Evolutionary conservation across 2,113 vertebrate genomes (phyloP).

Genomic region (Chelonoidis abingdonii): DNA sequence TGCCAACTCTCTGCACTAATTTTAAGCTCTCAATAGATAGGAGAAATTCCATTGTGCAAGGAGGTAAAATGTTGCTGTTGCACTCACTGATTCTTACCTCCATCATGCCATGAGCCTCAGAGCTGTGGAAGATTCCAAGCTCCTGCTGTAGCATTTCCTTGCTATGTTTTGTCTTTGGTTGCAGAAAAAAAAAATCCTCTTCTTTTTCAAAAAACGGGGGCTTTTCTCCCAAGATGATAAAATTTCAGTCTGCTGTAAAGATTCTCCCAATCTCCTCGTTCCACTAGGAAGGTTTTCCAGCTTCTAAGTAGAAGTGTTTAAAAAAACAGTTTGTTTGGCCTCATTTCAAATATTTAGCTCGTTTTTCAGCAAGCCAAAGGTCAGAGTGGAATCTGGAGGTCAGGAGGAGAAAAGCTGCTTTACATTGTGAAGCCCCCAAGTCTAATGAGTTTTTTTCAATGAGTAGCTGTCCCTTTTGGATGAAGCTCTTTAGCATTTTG

Average conservation of each 20-base stretch:
- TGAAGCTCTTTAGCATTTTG: conserved; percentile 19
- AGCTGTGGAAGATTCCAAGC: not conserved
- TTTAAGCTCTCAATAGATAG: not conserved
- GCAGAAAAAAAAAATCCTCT: conserved; percentile 48
- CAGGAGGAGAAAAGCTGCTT: conserved; percentile 51
- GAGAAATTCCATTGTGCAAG: not conserved
- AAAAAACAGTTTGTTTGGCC: conserved; percentile 77
- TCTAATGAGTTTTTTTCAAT: conserved; percentile 35
- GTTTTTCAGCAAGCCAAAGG: conserved; percentile 64
- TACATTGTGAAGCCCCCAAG: conserved; percentile 38
- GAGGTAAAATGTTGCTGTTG: rapidly evolving
- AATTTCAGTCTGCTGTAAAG: not conserved
- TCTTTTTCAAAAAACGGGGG: conserved; percentile 34
- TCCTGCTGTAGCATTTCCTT: not conserved
- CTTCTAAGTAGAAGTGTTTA: conserved; percentile 66
- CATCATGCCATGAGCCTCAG: conserved; percentile 21
- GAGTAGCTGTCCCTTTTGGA: not conserved
- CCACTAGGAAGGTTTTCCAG: conserved; percentile 7
- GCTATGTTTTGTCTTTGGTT: conserved; percentile 47
- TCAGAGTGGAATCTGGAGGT: conserved; percentile 55
- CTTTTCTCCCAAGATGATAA: conserved; percentile 45
- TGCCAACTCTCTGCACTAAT: not conserved
- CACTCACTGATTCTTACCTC: not conserved
- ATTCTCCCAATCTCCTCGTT: not conserved
- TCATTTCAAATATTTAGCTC: conserved; percentile 71